Percentiles rank a stretch among this genome's conserved stretches.
These are phyloP conservation scores for Poeciliopsis paucimaculata DNA, from an alignment of 2,797 vertebrate genomes.

Conservation along the genomic window DNA sequence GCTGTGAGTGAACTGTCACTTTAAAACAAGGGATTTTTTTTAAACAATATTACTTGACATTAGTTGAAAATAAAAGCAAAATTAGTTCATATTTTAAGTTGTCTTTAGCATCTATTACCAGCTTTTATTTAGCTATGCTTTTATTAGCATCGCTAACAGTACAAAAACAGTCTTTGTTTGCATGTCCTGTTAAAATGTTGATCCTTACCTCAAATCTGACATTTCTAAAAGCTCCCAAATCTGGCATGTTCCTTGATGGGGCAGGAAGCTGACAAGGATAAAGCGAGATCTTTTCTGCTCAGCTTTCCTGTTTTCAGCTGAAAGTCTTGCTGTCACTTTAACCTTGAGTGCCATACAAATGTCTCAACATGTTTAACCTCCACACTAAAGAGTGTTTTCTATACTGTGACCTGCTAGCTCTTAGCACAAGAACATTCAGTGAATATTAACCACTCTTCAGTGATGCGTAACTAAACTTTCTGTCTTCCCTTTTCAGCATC, in stretches of 20 bases:
- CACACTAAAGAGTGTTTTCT: background rate
- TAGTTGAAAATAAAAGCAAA: background rate
- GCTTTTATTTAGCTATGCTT: background rate
- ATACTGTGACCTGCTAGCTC: background rate
- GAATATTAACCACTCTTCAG: background rate
- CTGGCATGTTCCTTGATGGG: background rate
- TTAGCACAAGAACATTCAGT: background rate
- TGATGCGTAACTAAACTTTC: background rate
- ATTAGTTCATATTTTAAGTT: background rate
- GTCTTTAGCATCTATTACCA: background rate
- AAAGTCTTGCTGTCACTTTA: background rate
- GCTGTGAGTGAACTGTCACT: background rate
- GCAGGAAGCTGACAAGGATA: background rate
- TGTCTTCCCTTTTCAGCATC: conserved; percentile 79
- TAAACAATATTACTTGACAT: too few relatives aligned
- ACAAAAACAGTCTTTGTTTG: background rate
- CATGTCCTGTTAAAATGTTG: background rate
- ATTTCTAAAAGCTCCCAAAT: background rate
- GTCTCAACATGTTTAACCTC: background rate
- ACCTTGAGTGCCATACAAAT: background rate
- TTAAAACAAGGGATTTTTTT: background rate
- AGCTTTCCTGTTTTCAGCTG: background rate
- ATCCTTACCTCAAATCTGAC: background rate
- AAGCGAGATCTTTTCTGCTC: background rate
- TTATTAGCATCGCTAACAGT: background rate